These are phyloP conservation scores for Phrynocephalus forsythii DNA, from an alignment of 2,797 vertebrate genomes.

Conservation along the genomic window DNA sequence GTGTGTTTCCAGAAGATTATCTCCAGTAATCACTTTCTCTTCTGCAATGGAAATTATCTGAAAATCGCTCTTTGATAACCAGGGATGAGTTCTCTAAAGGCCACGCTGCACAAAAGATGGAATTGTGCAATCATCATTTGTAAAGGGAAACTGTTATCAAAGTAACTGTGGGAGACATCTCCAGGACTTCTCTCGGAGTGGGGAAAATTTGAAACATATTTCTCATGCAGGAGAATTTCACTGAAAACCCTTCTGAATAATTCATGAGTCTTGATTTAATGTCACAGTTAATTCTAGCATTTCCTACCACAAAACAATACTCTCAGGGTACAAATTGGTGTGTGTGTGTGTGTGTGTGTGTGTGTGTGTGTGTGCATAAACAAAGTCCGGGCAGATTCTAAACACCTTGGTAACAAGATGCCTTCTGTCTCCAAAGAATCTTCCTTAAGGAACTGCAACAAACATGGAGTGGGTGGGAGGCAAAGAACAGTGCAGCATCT, in stretches of 20 bases:
- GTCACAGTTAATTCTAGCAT: slow-evolving; percentile 59
- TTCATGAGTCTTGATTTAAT: slow-evolving; percentile 71
- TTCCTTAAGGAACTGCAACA: background rate
- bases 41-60: slow-evolving; percentile 65
- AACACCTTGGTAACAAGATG: background rate
- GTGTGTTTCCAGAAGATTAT: slow-evolving; percentile 61
- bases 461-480: background rate
- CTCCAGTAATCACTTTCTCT: slow-evolving; percentile 64
- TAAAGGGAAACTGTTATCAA: slow-evolving; percentile 72
- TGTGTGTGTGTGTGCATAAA: background rate
- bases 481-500: too few relatives aligned
- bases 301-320: background rate
- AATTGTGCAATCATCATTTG: slow-evolving; percentile 64
- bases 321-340: slow-evolving; percentile 14
- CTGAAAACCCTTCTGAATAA: slow-evolving; percentile 71
- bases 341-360: background rate
- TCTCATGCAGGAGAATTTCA: slow-evolving; percentile 58
- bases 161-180: slow-evolving; percentile 67
- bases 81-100: slow-evolving; percentile 64
- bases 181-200: slow-evolving; percentile 65
- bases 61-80: slow-evolving; percentile 66
- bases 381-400: background rate
- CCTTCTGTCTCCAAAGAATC: background rate
- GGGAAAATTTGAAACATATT: slow-evolving; percentile 69
- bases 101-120: slow-evolving; percentile 41